Conservation (phyloP, 2,888 invertebrate species). For the Dorcus parallelipipedus region DNA sequence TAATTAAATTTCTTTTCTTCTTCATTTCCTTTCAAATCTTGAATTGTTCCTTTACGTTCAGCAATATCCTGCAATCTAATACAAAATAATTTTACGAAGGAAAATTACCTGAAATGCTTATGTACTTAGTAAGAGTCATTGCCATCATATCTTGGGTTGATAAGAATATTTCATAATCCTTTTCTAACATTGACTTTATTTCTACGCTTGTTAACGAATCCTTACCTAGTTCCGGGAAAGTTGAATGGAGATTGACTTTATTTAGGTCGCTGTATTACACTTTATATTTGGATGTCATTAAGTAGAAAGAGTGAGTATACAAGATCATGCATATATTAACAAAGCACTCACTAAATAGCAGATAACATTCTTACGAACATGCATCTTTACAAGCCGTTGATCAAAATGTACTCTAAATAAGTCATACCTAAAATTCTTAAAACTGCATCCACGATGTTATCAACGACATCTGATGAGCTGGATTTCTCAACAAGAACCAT, state of each 20-base stretch:
- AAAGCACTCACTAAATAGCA: conserved; percentile 37
- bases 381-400: not conserved
- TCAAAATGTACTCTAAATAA: conserved; percentile 18
- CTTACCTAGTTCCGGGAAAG: conserved; percentile 89
- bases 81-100: not conserved
- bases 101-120: not conserved
- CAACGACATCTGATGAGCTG: conserved; percentile 43
- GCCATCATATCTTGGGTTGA: conserved; percentile 82
- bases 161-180: conserved; percentile 83
- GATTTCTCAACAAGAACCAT: conserved; percentile 87
- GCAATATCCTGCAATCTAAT: conserved; percentile 54
- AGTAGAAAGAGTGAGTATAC: too few species aligned
- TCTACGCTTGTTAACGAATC: conserved; percentile 97
- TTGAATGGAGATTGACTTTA: conserved; percentile 65
- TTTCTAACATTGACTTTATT: conserved; percentile 87
- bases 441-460: conserved; percentile 70
- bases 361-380: too few species aligned
- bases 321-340: not conserved
- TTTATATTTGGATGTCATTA: too few species aligned
- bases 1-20: too few species aligned
- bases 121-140: conserved; percentile 67
- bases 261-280: conserved; percentile 62
- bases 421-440: conserved; percentile 45
- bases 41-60: too few species aligned
- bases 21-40: too few species aligned